phyloP scores from a whole-genome alignment of 2,888 invertebrate species.

The Calliopum simillimum region DNA sequence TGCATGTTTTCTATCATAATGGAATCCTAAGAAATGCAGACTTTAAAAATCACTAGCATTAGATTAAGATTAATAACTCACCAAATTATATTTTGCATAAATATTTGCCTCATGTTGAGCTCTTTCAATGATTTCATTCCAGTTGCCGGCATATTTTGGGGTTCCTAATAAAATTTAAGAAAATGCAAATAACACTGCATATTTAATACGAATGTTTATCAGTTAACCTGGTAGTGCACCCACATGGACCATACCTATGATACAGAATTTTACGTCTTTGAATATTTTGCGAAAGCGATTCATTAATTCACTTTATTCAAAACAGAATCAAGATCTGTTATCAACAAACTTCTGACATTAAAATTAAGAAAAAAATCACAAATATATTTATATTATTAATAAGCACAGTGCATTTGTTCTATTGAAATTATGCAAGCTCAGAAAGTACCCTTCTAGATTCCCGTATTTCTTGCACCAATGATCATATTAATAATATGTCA shows the following conservation, averaged over 20 bases:
- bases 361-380: too few relatives aligned
- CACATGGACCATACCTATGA: constrained; percentile 81
- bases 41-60: too few relatives aligned
- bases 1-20: constrained; percentile 84
- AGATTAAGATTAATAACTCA: constrained; percentile 49
- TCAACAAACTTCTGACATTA: too few relatives aligned
- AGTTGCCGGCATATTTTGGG: constrained; percentile 70
- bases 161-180: constrained; percentile 67
- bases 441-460: too few relatives aligned
- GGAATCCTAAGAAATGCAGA: constrained; percentile 70
- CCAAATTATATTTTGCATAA: constrained; percentile 72
- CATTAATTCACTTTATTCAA: constrained; percentile 55
- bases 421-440: too few relatives aligned
- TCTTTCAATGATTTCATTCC: constrained; percentile 71
- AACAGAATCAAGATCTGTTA: too few relatives aligned
- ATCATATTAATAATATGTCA: too few relatives aligned
- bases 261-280: constrained; percentile 66
- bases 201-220: constrained; percentile 11
- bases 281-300: constrained; percentile 67
- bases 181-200: background rate
- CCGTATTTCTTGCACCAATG: too few relatives aligned
- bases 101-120: constrained; percentile 74
- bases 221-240: constrained; percentile 75
- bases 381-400: too few relatives aligned
- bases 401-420: too few relatives aligned